These are phyloP conservation scores for Ptychochromis oligacanthus DNA, from an alignment of 2,113 vertebrate genomes.

Conservation along the genomic window DNA sequence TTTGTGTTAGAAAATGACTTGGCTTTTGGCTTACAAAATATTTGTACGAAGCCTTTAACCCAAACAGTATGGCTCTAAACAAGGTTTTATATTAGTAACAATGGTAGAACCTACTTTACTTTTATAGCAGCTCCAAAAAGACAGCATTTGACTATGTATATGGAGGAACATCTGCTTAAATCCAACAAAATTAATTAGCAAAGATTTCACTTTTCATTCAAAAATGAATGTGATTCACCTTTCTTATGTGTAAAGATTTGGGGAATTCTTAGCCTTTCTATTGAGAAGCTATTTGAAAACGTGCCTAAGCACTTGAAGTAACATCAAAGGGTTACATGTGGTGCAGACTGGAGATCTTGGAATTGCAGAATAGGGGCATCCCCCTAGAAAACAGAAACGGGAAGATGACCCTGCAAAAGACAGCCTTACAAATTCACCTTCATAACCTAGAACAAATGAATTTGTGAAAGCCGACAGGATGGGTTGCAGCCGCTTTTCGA, in stretches of 20 bases:
- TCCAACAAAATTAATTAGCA: neutral
- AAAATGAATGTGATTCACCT: neutral
- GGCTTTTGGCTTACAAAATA: neutral
- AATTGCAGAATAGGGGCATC: neutral
- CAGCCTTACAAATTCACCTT: too few species aligned
- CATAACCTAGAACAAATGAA: too few species aligned
- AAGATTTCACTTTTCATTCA: neutral
- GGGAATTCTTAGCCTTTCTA: neutral
- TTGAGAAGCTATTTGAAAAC: neutral
- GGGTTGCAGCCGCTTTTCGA: too few species aligned
- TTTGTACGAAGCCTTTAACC: neutral
- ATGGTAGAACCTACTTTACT: neutral
- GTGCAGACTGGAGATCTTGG: neutral
- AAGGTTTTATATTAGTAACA: neutral
- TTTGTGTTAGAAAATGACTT: neutral
- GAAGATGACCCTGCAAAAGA: too few species aligned
- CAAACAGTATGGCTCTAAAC: neutral
- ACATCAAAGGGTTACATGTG: neutral
- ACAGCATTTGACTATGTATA: neutral
- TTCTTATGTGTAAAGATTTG: neutral
- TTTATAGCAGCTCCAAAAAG: neutral
- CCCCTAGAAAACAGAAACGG: too few species aligned
- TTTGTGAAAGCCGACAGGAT: too few species aligned
- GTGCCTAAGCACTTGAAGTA: neutral
- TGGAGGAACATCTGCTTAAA: neutral